Evolutionary conservation across 2,113 vertebrate genomes (phyloP).

Genomic region (Ivindomyrus marchei): DNA sequence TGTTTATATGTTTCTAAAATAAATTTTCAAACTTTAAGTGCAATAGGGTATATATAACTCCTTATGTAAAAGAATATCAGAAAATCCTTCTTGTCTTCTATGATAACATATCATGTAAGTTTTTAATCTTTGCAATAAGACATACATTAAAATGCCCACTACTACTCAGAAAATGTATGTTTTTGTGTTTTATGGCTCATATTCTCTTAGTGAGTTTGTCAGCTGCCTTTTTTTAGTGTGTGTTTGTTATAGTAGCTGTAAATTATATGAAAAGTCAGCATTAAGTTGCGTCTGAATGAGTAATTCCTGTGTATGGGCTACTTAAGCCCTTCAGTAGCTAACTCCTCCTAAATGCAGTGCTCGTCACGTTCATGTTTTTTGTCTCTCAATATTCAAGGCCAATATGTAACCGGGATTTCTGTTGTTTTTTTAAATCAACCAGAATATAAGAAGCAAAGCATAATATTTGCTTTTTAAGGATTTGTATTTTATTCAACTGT

Average conservation of each 20-base stretch:
- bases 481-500: not conserved
- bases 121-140: conserved; percentile 21
- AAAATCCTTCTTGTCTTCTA: not conserved
- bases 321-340: not conserved
- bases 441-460: not conserved
- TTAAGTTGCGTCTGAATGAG: not conserved
- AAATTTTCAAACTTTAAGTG: conserved; percentile 12
- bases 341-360: not conserved
- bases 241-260: not conserved
- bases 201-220: not conserved
- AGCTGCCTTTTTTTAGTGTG: not conserved
- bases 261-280: not conserved
- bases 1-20: conserved; percentile 5
- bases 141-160: not conserved
- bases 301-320: not conserved
- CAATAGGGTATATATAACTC: conserved; percentile 4
- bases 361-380: not conserved
- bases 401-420: not conserved
- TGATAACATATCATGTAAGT: conserved; percentile 11
- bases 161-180: not conserved
- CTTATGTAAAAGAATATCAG: not conserved
- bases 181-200: not conserved
- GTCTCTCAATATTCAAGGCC: not conserved
- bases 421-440: not conserved
- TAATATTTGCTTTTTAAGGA: not conserved